Conservation (phyloP, 2,797 vertebrate species). For the Labroides dimidiatus region DNA sequence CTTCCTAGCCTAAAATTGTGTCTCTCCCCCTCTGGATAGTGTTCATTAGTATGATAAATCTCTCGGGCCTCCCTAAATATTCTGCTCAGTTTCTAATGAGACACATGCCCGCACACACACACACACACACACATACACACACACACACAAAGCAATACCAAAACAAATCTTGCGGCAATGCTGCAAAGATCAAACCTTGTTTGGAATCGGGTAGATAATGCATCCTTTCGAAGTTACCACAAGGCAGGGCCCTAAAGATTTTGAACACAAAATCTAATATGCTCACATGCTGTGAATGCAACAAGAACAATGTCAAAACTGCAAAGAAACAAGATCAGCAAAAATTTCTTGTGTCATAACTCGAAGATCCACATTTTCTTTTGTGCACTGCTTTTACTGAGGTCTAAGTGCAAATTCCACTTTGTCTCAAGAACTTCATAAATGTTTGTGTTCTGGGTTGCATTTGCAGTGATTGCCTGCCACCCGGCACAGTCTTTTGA, state of each 20-base stretch:
- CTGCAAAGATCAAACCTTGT: constrained; percentile 40
- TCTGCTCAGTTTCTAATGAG: constrained; percentile 63
- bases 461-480: constrained; percentile 1
- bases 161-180: constrained; percentile 54
- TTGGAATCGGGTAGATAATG: constrained; percentile 40
- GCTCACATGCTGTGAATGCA: constrained; percentile 18
- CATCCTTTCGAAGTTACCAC: constrained; percentile 29
- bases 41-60: constrained; percentile 73
- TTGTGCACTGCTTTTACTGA: neutral
- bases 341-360: neutral
- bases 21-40: constrained; percentile 53
- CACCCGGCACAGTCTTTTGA: constrained; percentile 5
- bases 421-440: neutral
- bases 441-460: neutral
- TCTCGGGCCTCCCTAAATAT: constrained; percentile 61
- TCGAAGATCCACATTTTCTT: neutral
- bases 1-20: constrained; percentile 36
- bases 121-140: constrained; percentile 11
- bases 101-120: constrained; percentile 12
- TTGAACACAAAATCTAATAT: constrained; percentile 21
- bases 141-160: constrained; percentile 11
- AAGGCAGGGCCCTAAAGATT: constrained; percentile 25
- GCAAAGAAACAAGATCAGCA: constrained; percentile 17
- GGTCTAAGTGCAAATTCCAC: neutral
- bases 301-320: constrained; percentile 15